Percentiles rank a stretch among this genome's conserved stretches.
phyloP scores from a whole-genome alignment of 23 tunicate species.

The Halocynthia aurantium region DNA sequence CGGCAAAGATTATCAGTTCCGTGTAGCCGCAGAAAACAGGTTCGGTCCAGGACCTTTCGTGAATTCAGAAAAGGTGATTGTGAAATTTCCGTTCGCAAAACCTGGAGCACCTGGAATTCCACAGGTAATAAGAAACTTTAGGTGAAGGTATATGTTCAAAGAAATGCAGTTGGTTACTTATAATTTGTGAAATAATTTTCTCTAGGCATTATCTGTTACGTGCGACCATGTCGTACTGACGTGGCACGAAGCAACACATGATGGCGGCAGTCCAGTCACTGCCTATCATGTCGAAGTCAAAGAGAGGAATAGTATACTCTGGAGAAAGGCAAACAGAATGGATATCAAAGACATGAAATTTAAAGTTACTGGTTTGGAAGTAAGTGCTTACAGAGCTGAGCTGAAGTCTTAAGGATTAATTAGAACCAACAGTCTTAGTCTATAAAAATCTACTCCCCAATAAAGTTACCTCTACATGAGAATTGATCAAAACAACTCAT shows the following conservation, averaged over 20 bases:
- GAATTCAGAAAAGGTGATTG: slow-evolving; percentile 56
- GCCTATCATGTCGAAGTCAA: slow-evolving; percentile 86
- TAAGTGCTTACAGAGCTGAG: background rate
- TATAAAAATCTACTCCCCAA: too few relatives aligned
- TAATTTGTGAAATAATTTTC: background rate
- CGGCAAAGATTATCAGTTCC: slow-evolving; percentile 81
- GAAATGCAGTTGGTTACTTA: background rate
- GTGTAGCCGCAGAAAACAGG: slow-evolving; percentile 92
- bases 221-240: slow-evolving; percentile 56
- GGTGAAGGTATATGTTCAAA: background rate
- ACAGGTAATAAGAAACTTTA: background rate
- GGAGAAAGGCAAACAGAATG: slow-evolving; percentile 71
- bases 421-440: too few relatives aligned
- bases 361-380: slow-evolving; percentile 64
- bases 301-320: slow-evolving; percentile 74
- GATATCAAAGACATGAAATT: slow-evolving; percentile 51
- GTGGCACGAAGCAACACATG: slow-evolving; percentile 79
- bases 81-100: slow-evolving; percentile 79
- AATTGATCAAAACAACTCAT: too few relatives aligned
- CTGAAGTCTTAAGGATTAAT: too few relatives aligned
- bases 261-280: slow-evolving; percentile 71
- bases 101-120: slow-evolving; percentile 93
- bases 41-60: slow-evolving; percentile 72
- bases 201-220: slow-evolving; percentile 25
- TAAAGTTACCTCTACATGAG: too few relatives aligned